phyloP scores from a whole-genome alignment of 2,113 vertebrate species.

The Chitala chitala region DNA sequence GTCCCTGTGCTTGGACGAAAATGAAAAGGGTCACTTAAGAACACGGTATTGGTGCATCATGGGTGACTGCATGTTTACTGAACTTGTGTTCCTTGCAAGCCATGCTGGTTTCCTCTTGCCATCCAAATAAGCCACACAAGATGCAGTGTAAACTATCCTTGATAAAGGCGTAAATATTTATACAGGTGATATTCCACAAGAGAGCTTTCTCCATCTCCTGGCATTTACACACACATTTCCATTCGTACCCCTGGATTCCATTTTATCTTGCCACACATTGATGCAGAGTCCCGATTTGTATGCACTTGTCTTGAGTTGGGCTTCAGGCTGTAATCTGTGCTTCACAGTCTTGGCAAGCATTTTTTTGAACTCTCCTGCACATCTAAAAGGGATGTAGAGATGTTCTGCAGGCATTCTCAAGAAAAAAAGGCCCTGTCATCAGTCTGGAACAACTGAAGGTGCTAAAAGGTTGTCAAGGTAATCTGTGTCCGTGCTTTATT shows the following conservation, averaged over 20 bases:
- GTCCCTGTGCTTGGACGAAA: not conserved
- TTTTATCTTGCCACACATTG: constrained; percentile 37
- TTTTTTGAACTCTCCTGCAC: not conserved
- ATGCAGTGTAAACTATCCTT: not conserved
- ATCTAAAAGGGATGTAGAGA: not conserved
- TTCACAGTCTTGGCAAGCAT: constrained; percentile 18
- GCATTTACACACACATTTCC: constrained; percentile 1
- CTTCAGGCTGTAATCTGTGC: constrained; percentile 17
- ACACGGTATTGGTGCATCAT: not conserved
- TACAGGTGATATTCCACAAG: constrained; percentile 10
- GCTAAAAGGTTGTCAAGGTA: not conserved
- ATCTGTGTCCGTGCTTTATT: not conserved
- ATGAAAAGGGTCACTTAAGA: no score
- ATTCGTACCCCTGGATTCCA: constrained; percentile 41
- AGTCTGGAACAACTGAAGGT: not conserved
- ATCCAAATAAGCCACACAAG: constrained; percentile 8
- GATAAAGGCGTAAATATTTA: constrained; percentile 36
- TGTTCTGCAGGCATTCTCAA: not conserved
- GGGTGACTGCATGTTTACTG: constrained; percentile 2
- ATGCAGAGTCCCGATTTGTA: constrained; percentile 26
- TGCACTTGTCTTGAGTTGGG: constrained; percentile 41
- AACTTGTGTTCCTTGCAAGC: not conserved
- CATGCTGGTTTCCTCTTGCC: not conserved
- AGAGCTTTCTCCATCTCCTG: not conserved
- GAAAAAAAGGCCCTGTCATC: not conserved